A percentile compares a stretch with the other conserved stretches of the same genome.
Conservation (phyloP, 2,113 vertebrate species). For the Lagenorhynchus albirostris region DNA sequence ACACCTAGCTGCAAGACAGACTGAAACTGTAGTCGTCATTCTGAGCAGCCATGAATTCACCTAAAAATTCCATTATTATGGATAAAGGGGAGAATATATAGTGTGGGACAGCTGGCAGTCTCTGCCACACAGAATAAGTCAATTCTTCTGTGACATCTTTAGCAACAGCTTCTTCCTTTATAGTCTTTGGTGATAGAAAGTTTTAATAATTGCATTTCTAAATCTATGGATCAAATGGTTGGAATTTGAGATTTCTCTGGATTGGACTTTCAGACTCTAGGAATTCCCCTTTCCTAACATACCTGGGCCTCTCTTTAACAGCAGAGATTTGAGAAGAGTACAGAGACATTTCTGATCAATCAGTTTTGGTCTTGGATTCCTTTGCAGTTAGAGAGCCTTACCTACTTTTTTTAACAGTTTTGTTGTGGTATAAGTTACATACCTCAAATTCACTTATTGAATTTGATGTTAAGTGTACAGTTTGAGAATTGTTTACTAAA, state of each 20-base stretch:
- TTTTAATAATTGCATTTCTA: neutral
- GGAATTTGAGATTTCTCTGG: neutral
- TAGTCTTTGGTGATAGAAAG: neutral
- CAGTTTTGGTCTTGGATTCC: neutral
- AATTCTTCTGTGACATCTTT: neutral
- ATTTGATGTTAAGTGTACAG: neutral
- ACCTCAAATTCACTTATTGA: neutral
- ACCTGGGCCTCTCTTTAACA: neutral
- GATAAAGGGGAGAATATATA: neutral
- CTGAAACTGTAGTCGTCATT: neutral
- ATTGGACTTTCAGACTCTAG: neutral
- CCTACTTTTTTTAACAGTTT: neutral
- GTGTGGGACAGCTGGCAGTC: neutral
- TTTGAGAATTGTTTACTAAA: neutral
- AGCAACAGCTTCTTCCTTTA: neutral
- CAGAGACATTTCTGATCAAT: neutral
- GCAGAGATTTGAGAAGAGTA: neutral
- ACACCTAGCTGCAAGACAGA: neutral
- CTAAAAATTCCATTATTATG: neutral
- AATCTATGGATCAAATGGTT: neutral
- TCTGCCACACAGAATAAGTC: neutral
- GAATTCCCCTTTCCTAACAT: neutral
- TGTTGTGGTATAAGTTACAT: neutral
- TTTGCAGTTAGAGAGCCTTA: neutral
- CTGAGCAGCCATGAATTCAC: neutral